Evolutionary conservation across 2,888 invertebrate genomes (phyloP).

Genomic region (Rhaphigaster nebulosa): DNA sequence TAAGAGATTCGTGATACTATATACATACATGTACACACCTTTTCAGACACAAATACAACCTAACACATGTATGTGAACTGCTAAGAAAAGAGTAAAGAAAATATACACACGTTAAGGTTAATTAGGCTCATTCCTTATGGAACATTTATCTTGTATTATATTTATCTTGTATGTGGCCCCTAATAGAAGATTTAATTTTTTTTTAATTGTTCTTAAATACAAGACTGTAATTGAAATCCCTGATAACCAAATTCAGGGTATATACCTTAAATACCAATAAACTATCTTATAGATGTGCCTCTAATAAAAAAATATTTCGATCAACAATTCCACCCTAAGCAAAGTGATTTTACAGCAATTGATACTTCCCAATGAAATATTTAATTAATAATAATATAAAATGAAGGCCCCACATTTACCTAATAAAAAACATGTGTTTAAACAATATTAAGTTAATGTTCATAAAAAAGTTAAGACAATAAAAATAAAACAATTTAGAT

Average conservation of each 20-base stretch:
- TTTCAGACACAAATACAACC: background rate
- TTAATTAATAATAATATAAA: conserved; percentile 5
- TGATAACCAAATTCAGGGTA: background rate
- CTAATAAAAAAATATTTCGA: conserved; percentile 55
- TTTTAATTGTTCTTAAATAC: conserved; percentile 14
- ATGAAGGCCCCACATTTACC: conserved; percentile 43
- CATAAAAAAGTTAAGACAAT: background rate
- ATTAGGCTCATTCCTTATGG: conserved; percentile 37
- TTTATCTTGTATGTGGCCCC: conserved; percentile 30
- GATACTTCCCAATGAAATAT: background rate
- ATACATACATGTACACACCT: background rate
- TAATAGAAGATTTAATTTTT: conserved; percentile 18
- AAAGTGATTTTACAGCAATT: background rate
- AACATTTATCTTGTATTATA: background rate
- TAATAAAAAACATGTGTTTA: background rate
- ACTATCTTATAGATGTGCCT: conserved; percentile 35
- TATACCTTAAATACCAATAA: background rate
- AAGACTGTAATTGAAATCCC: conserved; percentile 16
- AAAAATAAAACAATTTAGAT: conserved; percentile 16
- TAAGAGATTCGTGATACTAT: background rate
- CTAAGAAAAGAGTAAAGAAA: background rate
- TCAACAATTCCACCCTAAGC: conserved; percentile 33
- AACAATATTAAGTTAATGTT: conserved; percentile 23
- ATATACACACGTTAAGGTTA: conserved; percentile 1
- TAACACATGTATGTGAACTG: background rate